Evolutionary conservation across 2,888 invertebrate genomes (phyloP).

Genomic region (Heliconius erato): DNA sequence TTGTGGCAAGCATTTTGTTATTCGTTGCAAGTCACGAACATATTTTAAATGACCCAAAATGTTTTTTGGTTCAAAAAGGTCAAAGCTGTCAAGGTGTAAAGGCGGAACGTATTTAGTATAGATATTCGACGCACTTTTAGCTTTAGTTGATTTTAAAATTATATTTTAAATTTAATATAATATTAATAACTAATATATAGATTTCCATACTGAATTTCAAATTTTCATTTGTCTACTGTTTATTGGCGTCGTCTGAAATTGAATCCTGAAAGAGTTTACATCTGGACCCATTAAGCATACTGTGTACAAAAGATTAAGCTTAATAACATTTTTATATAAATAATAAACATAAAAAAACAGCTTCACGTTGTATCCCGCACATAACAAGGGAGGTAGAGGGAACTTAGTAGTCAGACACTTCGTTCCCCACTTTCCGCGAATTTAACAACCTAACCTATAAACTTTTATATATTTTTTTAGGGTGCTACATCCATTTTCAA

Average conservation of each 20-base stretch:
- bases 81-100: neutral
- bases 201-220: neutral
- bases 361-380: too few species aligned
- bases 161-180: neutral
- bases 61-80: constrained; percentile 16
- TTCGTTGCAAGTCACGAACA: constrained; percentile 23
- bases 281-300: too few species aligned
- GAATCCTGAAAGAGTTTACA: neutral
- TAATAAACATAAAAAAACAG: too few species aligned
- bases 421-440: too few species aligned
- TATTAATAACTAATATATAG: neutral
- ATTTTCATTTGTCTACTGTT: too few species aligned
- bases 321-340: too few species aligned
- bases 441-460: too few species aligned
- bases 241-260: neutral
- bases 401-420: too few species aligned
- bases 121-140: neutral
- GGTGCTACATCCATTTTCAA: too few species aligned
- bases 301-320: too few species aligned
- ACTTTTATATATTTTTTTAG: too few species aligned
- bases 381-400: too few species aligned
- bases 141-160: neutral
- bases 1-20: constrained; percentile 18
- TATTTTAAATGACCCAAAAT: constrained; percentile 31
- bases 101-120: neutral